phyloP scores from a whole-genome alignment of 2,888 invertebrate species.

The Orthonychiurus folsomi region DNA sequence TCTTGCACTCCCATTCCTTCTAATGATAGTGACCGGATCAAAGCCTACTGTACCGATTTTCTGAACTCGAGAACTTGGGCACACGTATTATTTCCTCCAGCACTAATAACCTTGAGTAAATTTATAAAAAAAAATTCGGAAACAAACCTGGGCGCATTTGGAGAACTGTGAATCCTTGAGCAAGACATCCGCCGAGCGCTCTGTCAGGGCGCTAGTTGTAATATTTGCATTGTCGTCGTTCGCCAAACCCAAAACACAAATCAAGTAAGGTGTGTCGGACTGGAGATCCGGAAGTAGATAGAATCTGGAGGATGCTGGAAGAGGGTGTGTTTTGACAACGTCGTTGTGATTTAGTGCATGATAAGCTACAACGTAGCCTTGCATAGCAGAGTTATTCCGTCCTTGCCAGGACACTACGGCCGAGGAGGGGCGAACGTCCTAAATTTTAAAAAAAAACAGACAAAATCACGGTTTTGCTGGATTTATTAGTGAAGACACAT shows the following conservation, averaged over 20 bases:
- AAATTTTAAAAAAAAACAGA: slow-evolving; percentile 18
- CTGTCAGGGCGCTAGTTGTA: slow-evolving; percentile 48
- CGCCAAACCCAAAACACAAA: slow-evolving; percentile 79
- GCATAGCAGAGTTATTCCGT: slow-evolving; percentile 67
- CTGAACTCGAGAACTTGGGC: too few relatives aligned
- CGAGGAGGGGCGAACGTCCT: slow-evolving; percentile 74
- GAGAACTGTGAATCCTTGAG: slow-evolving; percentile 63
- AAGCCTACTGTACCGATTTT: too few relatives aligned
- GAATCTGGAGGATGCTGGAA: slow-evolving; percentile 64
- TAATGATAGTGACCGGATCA: too few relatives aligned
- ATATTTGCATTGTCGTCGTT: slow-evolving; percentile 54
- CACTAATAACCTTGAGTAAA: too few relatives aligned
- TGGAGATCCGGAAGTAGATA: slow-evolving; percentile 64
- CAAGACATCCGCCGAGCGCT: slow-evolving; percentile 42
- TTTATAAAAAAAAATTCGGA: neutral
- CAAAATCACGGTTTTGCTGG: neutral
- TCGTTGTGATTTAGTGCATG: slow-evolving; percentile 58
- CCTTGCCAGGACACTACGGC: slow-evolving; percentile 83
- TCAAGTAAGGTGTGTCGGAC: slow-evolving; percentile 70
- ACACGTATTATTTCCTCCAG: too few relatives aligned
- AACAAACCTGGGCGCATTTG: slow-evolving; percentile 57
- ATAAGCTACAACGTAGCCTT: slow-evolving; percentile 76
- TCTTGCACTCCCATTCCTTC: too few relatives aligned
- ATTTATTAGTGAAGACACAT: neutral
- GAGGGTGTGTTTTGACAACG: slow-evolving; percentile 62